A percentile compares a stretch with the other conserved stretches of the same genome.
These are phyloP conservation scores for Spongia lamella DNA, from an alignment of 37 sponge, comb jelly and placozoan genomes.

Conservation along the genomic window DNA sequence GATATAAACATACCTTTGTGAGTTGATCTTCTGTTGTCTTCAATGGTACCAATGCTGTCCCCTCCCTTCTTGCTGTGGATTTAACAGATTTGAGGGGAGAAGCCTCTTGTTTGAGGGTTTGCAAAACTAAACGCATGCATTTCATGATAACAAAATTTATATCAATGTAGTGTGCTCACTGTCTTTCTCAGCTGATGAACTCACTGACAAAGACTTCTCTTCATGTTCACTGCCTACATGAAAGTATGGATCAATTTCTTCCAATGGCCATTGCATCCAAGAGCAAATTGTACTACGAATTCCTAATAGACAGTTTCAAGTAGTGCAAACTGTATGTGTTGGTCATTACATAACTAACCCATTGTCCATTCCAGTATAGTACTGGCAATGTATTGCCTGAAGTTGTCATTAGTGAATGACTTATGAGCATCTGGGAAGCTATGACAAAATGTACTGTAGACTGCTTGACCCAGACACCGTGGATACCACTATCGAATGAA, in stretches of 20 bases:
- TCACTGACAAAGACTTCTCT: background rate
- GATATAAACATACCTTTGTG: too few relatives aligned
- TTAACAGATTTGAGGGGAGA: too few relatives aligned
- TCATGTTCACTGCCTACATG: background rate
- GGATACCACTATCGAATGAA: conserved; percentile 54
- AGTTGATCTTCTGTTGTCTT: too few relatives aligned
- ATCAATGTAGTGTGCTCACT: too few relatives aligned
- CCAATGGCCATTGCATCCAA: conserved; percentile 69
- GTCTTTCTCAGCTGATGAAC: conserved; percentile 12
- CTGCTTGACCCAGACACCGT: conserved; percentile 57
- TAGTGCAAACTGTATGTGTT: background rate
- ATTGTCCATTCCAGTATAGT: conserved; percentile 56
- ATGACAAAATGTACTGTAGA: conserved; percentile 59
- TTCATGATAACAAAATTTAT: background rate
- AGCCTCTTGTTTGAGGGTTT: too few relatives aligned
- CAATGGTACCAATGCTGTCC: too few relatives aligned
- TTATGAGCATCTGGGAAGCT: conserved; percentile 58
- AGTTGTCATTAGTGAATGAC: conserved; percentile 21
- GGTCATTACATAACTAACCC: conserved; percentile 18
- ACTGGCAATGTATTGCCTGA: conserved; percentile 42
- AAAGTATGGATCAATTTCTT: conserved; percentile 42
- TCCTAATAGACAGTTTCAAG: conserved; percentile 20
- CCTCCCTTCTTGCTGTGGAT: too few relatives aligned
- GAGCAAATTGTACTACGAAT: conserved; percentile 16
- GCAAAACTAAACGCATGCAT: too few relatives aligned